Conservation (phyloP, 2,888 invertebrate genomes). For the Noctua janthe region DNA sequence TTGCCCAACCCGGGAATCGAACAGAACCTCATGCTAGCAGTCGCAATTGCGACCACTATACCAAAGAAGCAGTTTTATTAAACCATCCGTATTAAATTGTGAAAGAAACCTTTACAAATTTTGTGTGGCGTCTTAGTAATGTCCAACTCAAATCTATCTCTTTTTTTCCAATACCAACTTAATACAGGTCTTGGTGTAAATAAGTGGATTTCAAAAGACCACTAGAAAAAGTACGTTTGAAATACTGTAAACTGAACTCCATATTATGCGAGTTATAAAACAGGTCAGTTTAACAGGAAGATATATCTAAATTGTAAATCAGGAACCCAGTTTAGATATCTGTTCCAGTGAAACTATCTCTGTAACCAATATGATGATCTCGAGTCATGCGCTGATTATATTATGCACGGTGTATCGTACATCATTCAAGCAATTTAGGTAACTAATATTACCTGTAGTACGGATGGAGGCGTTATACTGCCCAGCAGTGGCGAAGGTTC, state of each 20-base stretch:
- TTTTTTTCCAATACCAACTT: not conserved
- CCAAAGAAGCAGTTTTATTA: too few species aligned
- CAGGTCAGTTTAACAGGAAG: too few species aligned
- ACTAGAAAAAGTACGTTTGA: too few species aligned
- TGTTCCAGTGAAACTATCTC: not conserved
- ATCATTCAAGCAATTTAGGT: not conserved
- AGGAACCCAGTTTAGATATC: not conserved
- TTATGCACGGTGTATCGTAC: not conserved
- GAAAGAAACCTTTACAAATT: not conserved
- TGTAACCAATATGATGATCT: not conserved
- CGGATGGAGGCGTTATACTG: not conserved
- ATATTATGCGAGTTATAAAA: not conserved
- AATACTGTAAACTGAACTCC: not conserved
- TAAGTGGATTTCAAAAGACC: not conserved
- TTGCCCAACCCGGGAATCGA: too few species aligned
- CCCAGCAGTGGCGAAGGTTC: too few species aligned
- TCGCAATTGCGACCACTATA: too few species aligned
- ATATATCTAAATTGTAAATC: too few species aligned
- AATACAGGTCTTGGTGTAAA: not conserved
- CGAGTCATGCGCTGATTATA: slow-evolving; percentile 14
- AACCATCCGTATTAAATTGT: not conserved
- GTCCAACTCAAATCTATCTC: not conserved
- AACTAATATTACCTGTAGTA: slow-evolving; percentile 11
- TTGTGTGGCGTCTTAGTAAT: too few species aligned
- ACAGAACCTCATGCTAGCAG: too few species aligned